Conservation (phyloP, 1,140 invertebrate genomes). For the Drosophila yakuba region DNA sequence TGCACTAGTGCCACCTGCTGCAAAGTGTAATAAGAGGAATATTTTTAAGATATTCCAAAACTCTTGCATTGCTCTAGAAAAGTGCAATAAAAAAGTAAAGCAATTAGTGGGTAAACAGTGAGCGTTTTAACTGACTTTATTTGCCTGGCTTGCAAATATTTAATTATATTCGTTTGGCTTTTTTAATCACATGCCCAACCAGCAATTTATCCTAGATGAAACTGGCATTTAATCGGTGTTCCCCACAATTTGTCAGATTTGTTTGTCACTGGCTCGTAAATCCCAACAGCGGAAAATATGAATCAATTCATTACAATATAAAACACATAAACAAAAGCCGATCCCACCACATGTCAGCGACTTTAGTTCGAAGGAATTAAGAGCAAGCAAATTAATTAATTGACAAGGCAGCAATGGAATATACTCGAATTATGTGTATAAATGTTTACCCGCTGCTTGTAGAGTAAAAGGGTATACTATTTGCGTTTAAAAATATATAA, state of each 20-base stretch:
- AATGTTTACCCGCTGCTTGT: too few species aligned
- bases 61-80: too few species aligned
- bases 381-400: constrained; percentile 18
- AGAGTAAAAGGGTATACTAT: too few species aligned
- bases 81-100: constrained; percentile 15
- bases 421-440: too few species aligned
- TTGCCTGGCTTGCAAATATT: background rate
- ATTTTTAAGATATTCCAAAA: constrained; percentile 24
- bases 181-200: background rate
- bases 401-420: background rate
- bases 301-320: constrained; percentile 50
- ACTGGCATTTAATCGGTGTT: constrained; percentile 12
- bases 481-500: too few species aligned
- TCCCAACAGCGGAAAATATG: constrained; percentile 23
- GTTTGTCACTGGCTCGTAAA: constrained; percentile 33
- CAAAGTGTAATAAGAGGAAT: constrained; percentile 21
- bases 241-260: constrained; percentile 26
- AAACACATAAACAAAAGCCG: constrained; percentile 42
- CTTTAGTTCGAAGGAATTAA: constrained; percentile 59
- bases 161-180: background rate
- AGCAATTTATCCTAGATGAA: constrained; percentile 29
- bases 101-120: constrained; percentile 1
- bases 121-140: background rate
- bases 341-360: constrained; percentile 39
- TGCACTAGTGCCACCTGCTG: constrained; percentile 7